phyloP scores from a whole-genome alignment of 2,113 vertebrate species.

The Haemorhous mexicanus region DNA sequence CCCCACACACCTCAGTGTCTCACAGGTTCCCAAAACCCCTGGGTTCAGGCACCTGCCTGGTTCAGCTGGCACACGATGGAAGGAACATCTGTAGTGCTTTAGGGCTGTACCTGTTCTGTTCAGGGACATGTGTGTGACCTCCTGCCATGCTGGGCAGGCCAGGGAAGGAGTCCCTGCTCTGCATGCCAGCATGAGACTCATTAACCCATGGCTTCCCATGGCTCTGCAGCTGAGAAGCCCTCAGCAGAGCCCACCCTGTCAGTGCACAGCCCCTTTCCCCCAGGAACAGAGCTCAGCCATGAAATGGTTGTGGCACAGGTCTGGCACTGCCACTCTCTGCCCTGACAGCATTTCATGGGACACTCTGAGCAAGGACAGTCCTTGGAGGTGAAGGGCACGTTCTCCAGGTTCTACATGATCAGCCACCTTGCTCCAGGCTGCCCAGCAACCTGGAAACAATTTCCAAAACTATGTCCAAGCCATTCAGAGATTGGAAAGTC shows the following conservation, averaged over 20 bases:
- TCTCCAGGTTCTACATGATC: neutral
- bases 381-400: accelerated
- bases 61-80: neutral
- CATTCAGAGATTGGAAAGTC: neutral
- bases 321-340: neutral
- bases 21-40: neutral
- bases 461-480: neutral
- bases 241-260: neutral
- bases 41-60: neutral
- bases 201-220: neutral
- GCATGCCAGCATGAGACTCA: accelerated
- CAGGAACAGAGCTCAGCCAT: neutral
- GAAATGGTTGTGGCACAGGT: accelerated
- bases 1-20: neutral
- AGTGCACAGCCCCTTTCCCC: neutral
- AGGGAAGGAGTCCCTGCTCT: neutral
- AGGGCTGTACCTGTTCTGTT: neutral
- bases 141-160: neutral
- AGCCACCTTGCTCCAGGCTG: neutral
- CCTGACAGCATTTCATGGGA: neutral
- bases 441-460: neutral
- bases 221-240: neutral
- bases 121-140: neutral
- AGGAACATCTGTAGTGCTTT: neutral
- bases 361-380: neutral